A percentile compares a stretch with the other conserved stretches of the same genome.
These are phyloP conservation scores for Gasteruption jaculator DNA, from an alignment of 2,888 invertebrate genomes.

Conservation along the genomic window DNA sequence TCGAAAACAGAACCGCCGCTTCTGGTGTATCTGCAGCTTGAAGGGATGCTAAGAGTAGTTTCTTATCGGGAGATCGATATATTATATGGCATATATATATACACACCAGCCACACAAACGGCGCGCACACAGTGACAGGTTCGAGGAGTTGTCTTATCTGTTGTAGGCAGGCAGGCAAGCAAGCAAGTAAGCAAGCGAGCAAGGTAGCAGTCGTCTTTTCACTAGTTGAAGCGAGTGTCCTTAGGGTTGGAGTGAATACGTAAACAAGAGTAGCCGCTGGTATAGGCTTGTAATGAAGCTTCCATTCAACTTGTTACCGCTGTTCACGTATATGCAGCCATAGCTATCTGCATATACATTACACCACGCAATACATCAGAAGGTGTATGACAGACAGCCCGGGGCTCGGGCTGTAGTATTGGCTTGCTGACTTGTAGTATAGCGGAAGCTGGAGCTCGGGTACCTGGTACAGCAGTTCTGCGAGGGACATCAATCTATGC, in stretches of 20 bases:
- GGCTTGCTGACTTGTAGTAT: slow-evolving; percentile 20
- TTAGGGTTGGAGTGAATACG: slow-evolving; percentile 19
- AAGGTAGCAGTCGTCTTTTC: slow-evolving; percentile 13
- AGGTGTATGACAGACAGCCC: slow-evolving; percentile 32
- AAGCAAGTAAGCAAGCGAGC: no score
- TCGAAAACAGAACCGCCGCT: slow-evolving; percentile 24
- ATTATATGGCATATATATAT: no score
- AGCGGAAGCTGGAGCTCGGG: slow-evolving; percentile 26
- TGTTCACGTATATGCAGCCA: no score
- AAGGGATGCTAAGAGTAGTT: no score
- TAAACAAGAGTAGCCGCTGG: slow-evolving; percentile 27
- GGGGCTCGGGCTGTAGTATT: slow-evolving; percentile 20
- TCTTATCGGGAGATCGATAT: no score
- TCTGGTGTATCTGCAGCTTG: slow-evolving; percentile 10
- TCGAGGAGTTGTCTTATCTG: no score
- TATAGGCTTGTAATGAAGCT: slow-evolving; percentile 27
- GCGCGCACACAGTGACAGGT: no score
- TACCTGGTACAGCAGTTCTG: slow-evolving; percentile 16
- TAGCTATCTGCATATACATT: no score
- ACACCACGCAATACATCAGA: slow-evolving; percentile 33
- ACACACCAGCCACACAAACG: no score
- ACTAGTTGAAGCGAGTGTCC: slow-evolving; percentile 2
- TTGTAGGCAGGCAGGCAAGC: no score
- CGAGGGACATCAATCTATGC: slow-evolving; percentile 33
- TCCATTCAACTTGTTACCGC: no score